Evolutionary conservation across 2,888 invertebrate genomes (phyloP).

Genomic region (Atethmia centrago): DNA sequence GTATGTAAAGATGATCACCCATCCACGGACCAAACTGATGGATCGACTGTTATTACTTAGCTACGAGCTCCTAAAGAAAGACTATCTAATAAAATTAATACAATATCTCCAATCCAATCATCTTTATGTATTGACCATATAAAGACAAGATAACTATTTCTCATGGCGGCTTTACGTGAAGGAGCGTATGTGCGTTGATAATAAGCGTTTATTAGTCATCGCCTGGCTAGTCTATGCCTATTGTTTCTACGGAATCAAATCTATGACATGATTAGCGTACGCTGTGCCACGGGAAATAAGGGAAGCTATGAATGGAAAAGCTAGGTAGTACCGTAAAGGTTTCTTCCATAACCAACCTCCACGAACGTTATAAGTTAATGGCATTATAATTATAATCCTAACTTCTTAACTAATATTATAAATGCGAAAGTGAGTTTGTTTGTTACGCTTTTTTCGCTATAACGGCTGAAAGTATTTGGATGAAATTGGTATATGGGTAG

Average conservation of each 20-base stretch:
- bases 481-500: too few relatives aligned
- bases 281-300: constrained; percentile 8
- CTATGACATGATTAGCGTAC: constrained; percentile 38
- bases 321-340: neutral
- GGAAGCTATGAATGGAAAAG: neutral
- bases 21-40: too few relatives aligned
- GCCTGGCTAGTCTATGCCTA: constrained; percentile 31
- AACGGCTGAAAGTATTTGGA: too few relatives aligned
- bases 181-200: constrained; percentile 37
- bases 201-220: constrained; percentile 56
- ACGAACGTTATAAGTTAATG: too few relatives aligned
- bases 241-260: constrained; percentile 51
- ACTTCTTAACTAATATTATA: too few relatives aligned
- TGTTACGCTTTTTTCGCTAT: too few relatives aligned
- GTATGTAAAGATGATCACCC: too few relatives aligned
- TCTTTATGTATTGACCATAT: neutral
- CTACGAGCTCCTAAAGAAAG: too few relatives aligned
- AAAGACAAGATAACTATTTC: constrained; percentile 45
- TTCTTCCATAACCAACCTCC: too few relatives aligned
- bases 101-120: neutral
- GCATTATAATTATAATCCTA: too few relatives aligned
- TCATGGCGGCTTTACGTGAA: constrained; percentile 44
- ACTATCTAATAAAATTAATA: neutral
- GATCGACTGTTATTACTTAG: too few relatives aligned
- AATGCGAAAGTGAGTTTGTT: too few relatives aligned